Percentiles rank a stretch among this genome's conserved stretches.
Evolutionary conservation across 1,140 invertebrate species (phyloP).

Genomic region (Pachypeltis micranthus): DNA sequence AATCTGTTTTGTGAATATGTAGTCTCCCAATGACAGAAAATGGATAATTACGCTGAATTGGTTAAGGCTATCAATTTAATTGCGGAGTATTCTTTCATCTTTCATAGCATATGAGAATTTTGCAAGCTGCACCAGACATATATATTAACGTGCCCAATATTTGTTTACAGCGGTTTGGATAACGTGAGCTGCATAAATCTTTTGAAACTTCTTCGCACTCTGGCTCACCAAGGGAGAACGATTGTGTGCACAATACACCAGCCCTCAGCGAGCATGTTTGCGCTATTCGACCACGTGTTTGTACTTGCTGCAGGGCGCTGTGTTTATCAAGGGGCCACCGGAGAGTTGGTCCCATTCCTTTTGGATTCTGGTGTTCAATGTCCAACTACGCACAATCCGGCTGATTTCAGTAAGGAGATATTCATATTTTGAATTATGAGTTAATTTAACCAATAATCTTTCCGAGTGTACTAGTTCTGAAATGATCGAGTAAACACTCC

Average conservation of each 20-base stretch:
- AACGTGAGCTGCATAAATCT: conserved; percentile 57
- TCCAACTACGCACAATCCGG: conserved; percentile 69
- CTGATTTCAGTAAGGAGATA: conserved; percentile 46
- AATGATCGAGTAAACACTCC: neutral
- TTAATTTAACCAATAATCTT: neutral
- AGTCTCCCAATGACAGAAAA: no score
- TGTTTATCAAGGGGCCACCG: conserved; percentile 61
- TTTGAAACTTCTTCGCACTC: conserved; percentile 41
- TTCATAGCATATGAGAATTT: no score
- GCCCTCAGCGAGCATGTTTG: conserved; percentile 65
- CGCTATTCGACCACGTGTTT: conserved; percentile 59
- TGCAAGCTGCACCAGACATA: no score
- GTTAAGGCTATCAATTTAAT: no score
- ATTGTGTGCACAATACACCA: conserved; percentile 76
- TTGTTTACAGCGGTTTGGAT: conserved; percentile 58
- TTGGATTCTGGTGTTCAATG: conserved; percentile 50
- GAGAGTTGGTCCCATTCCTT: conserved; percentile 53
- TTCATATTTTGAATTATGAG: neutral
- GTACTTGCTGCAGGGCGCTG: conserved; percentile 51
- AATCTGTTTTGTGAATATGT: no score
- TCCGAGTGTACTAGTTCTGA: neutral
- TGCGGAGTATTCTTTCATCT: no score
- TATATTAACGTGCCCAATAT: no score
- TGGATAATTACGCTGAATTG: no score
- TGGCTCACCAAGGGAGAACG: conserved; percentile 55